Percentiles rank a stretch among this genome's conserved stretches.
phyloP scores from a whole-genome alignment of 1,140 invertebrate species.

The Chrysoperla carnea region DNA sequence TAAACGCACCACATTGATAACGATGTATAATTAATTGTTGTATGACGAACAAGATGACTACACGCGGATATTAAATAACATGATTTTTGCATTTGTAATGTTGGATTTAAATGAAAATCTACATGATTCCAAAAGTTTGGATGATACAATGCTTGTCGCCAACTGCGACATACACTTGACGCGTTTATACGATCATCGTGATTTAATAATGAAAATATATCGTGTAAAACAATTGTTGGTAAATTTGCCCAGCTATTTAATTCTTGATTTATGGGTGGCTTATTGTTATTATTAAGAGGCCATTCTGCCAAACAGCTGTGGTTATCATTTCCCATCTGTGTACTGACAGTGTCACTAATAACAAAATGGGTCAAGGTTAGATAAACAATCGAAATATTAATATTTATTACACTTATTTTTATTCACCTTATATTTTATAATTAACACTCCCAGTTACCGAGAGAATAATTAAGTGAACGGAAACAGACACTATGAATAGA shows the following conservation, averaged over 20 bases:
- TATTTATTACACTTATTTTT: no score
- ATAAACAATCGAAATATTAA: not conserved
- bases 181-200: constrained; percentile 17
- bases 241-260: constrained; percentile 13
- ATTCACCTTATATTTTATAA: no score
- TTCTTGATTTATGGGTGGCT: constrained; percentile 7
- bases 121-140: constrained; percentile 11
- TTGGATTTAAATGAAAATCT: constrained; percentile 3
- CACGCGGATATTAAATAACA: constrained; percentile 5
- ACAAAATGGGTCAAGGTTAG: not conserved
- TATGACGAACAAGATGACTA: constrained; percentile 13
- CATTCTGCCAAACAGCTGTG: constrained; percentile 6
- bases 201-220: constrained; percentile 16
- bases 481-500: no score
- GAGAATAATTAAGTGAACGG: no score
- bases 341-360: not conserved
- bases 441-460: no score
- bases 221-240: constrained; percentile 16
- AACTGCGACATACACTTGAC: constrained; percentile 17
- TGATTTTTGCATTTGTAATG: not conserved
- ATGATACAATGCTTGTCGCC: constrained; percentile 19
- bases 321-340: constrained; percentile 10
- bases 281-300: constrained; percentile 5
- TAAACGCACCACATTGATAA: constrained; percentile 13
- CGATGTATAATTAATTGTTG: constrained; percentile 15